phyloP scores from a whole-genome alignment of 2,888 invertebrate genomes.

The Mayetiola destructor region DNA sequence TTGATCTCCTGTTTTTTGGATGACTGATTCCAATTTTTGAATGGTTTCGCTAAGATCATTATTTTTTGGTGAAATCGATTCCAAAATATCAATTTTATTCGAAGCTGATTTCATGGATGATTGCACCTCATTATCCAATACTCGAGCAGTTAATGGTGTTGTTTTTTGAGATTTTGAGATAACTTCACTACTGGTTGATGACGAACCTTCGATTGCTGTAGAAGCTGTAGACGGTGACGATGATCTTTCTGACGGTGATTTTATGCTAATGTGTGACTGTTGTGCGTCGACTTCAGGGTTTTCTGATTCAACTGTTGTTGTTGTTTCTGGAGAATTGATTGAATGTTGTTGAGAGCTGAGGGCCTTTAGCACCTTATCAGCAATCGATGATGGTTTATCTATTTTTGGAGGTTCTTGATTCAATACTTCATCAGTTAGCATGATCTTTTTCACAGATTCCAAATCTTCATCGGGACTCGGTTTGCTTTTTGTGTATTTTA shows the following conservation, averaged over 20 bases:
- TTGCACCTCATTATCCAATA: no score
- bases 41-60: conserved; percentile 48
- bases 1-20: conserved; percentile 20
- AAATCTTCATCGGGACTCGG: conserved; percentile 8
- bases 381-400: conserved; percentile 41
- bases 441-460: conserved; percentile 30
- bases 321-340: conserved; percentile 17
- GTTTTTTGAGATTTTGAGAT: background rate
- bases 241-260: background rate
- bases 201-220: background rate
- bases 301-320: conserved; percentile 15
- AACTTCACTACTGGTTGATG: background rate
- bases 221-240: background rate
- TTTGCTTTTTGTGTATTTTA: no score
- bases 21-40: conserved; percentile 40
- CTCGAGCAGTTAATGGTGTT: background rate
- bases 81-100: conserved; percentile 29
- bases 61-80: conserved; percentile 37
- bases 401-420: conserved; percentile 29
- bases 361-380: conserved; percentile 46
- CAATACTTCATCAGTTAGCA: conserved; percentile 27
- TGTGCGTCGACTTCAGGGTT: background rate
- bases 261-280: background rate
- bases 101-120: conserved; percentile 24
- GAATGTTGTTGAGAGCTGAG: conserved; percentile 41